Evolutionary conservation across 2,797 vertebrate species (phyloP), one percentile per base, ranked within the genome.

Genomic region (Peromyscus attwateri): DNA sequence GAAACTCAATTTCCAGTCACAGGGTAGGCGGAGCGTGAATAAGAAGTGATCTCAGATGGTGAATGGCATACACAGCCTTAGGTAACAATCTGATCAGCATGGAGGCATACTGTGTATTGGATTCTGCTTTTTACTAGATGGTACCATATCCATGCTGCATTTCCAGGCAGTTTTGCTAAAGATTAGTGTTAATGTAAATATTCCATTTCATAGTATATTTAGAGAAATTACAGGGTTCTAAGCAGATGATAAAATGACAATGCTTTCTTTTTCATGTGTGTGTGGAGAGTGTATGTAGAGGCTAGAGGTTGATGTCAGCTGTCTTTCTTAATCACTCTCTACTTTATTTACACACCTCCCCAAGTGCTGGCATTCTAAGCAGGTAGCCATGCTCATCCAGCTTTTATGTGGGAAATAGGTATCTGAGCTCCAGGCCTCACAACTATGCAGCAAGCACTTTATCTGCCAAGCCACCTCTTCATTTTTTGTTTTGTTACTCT

Each of bases 141-240:
- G 2, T 34, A 10, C n/a, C 6, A 6, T 93, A 62, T 90, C 27
- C 16, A 34, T 31, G 88, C n/a, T 49, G 68, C 9, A 60, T 68
- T 62, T 84, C 76, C 43, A 73, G 71, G 71, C 31, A 81, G 19
- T 79, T 93, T 89, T 83, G 46, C 92, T 87, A 88, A 93, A 87
- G 88, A 12, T 87, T 49, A 66, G 2, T 46, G 64, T 25, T 80
- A 37, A 46, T 40, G n/a, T 94, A 81, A 95, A 60, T 75, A 92
- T 81, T 95, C 71, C 21, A 93, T 60, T 10, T 76, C 29, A 34
- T 89, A 27, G n/a, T 70, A 34, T 34, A 77, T 77, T 16, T 92
- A 66, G 21, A 79, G 82, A 75, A 76, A 68, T 87, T 29, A 64
- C 12, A 68, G 0, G 68, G 31, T 16, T n/a, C 31, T 76, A 79